Evolutionary conservation across 1,140 invertebrate species (phyloP).

Genomic region (Streblospio benedicti): DNA sequence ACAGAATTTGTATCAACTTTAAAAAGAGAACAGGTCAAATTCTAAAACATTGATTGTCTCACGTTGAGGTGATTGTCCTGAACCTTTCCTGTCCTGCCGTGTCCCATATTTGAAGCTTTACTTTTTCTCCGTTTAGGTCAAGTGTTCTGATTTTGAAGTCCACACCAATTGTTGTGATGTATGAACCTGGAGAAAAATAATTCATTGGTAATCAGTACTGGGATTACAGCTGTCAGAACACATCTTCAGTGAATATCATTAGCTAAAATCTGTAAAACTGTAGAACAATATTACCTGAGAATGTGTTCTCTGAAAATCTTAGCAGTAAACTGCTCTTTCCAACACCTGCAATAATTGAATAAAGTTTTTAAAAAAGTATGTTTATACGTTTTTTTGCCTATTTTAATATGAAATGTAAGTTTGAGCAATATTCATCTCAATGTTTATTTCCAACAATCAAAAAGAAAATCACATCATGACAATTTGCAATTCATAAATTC

Average conservation of each 20-base stretch:
- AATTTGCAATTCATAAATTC: no score
- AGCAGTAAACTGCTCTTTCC: constrained; percentile 11
- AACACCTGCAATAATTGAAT: constrained; percentile 13
- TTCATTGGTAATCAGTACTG: constrained; percentile 55
- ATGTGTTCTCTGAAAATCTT: constrained; percentile 6
- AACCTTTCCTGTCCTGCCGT: constrained; percentile 90
- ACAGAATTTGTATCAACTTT: neutral
- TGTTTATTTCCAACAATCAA: no score
- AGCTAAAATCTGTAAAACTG: neutral
- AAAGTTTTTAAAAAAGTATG: no score
- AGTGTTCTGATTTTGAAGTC: constrained; percentile 68
- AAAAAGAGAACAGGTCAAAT: neutral
- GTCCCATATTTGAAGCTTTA: constrained; percentile 87
- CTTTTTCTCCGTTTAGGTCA: constrained; percentile 72
- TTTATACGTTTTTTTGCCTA: no score
- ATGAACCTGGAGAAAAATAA: constrained; percentile 44
- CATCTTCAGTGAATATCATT: neutral
- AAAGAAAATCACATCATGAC: no score
- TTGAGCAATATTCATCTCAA: no score
- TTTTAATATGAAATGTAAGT: no score
- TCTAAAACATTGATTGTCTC: constrained; percentile 42
- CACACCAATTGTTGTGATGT: constrained; percentile 99
- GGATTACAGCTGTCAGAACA: constrained; percentile 65
- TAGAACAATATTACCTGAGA: constrained; percentile 3
- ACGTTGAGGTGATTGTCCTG: constrained; percentile 72